Conservation (phyloP, 1,140 invertebrate genomes). For the Orius laevigatus region DNA sequence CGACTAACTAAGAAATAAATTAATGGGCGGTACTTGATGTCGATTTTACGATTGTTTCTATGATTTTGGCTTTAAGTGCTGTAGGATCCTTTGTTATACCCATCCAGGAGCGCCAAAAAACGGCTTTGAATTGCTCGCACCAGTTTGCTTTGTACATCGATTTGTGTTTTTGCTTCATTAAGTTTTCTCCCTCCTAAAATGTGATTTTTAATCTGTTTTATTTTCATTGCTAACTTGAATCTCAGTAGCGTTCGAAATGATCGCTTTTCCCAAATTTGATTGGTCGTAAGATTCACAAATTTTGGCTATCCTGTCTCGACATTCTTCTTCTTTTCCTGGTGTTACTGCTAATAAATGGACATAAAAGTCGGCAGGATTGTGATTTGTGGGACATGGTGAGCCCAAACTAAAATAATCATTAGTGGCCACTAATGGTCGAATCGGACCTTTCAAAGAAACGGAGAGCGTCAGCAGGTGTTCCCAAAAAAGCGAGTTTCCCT, state of each 20-base stretch:
- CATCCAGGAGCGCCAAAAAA: constrained; percentile 81
- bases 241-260: constrained; percentile 14
- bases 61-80: constrained; percentile 47
- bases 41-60: background rate
- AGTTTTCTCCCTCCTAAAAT: too few relatives aligned
- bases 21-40: background rate
- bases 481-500: constrained; percentile 79
- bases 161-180: too few relatives aligned
- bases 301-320: constrained; percentile 51
- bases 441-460: constrained; percentile 73
- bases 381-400: constrained; percentile 65
- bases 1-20: constrained; percentile 1
- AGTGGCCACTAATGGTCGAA: too few relatives aligned
- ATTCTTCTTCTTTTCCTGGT: constrained; percentile 60
- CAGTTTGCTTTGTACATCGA: constrained; percentile 63
- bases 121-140: constrained; percentile 71
- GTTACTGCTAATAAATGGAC: constrained; percentile 79
- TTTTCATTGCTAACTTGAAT: background rate
- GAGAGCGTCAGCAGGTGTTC: constrained; percentile 57
- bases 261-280: constrained; percentile 30
- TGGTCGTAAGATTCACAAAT: constrained; percentile 54
- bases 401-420: constrained; percentile 38
- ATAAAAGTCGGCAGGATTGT: constrained; percentile 91
- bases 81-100: constrained; percentile 77
- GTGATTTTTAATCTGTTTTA: too few relatives aligned